Evolutionary conservation across 2,797 vertebrate genomes (phyloP).

Genomic region (Babyrousa celebensis): DNA sequence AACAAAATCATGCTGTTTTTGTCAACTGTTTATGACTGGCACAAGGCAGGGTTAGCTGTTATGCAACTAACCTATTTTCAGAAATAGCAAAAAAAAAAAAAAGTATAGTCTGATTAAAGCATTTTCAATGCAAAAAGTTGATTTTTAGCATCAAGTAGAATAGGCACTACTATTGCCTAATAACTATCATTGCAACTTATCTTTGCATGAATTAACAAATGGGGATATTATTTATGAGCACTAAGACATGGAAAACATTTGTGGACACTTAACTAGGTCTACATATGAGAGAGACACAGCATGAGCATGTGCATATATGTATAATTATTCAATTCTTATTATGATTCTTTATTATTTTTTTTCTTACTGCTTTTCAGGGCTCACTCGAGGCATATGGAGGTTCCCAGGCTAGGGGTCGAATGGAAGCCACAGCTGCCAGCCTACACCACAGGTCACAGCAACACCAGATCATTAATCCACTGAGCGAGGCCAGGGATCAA

Average conservation of each 20-base stretch:
- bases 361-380: too few species aligned
- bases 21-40: not conserved
- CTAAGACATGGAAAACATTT: not conserved
- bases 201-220: not conserved
- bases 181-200: not conserved
- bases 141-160: conserved; percentile 9
- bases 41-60: not conserved
- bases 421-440: too few species aligned
- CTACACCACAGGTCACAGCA: too few species aligned
- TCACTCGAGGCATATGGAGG: too few species aligned
- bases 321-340: not conserved
- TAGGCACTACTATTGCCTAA: not conserved
- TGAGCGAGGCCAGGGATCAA: too few species aligned
- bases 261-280: not conserved
- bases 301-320: rapidly evolving
- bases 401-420: too few species aligned
- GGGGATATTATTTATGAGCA: not conserved
- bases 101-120: not conserved
- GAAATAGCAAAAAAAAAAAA: not conserved
- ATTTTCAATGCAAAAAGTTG: not conserved
- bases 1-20: not conserved
- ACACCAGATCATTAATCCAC: too few species aligned
- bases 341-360: too few species aligned
- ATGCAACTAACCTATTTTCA: not conserved
- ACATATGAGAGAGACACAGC: too few species aligned